Percentiles rank a stretch among this genome's conserved stretches.
Conservation (phyloP, 2,797 vertebrate species). For the Coreius guichenoti region DNA sequence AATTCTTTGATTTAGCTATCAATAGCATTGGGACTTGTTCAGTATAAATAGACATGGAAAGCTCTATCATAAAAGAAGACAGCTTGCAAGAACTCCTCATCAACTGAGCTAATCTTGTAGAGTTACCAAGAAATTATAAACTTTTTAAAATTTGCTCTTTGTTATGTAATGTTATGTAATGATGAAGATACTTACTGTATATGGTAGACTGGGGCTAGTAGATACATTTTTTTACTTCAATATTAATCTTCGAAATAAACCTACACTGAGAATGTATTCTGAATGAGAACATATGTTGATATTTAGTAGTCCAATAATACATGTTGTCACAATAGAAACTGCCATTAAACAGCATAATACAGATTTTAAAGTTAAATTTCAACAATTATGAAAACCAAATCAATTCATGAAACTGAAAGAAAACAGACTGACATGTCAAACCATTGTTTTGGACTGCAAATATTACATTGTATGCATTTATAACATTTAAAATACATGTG, state of each 20-base stretch:
- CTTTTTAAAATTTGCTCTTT: background rate
- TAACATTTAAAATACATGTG: too few species aligned
- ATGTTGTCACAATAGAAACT: background rate
- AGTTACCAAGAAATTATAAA: background rate
- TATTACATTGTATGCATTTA: too few species aligned
- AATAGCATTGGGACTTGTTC: constrained; percentile 33
- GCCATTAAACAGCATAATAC: background rate
- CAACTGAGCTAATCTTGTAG: background rate
- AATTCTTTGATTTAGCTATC: constrained; percentile 51
- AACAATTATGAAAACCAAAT: background rate
- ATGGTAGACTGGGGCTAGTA: background rate
- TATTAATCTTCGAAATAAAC: too few species aligned
- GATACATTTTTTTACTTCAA: background rate
- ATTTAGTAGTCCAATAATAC: background rate
- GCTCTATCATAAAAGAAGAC: background rate
- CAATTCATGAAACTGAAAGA: too few species aligned
- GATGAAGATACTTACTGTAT: background rate
- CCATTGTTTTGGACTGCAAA: too few species aligned
- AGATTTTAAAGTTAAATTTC: background rate
- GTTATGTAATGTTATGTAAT: background rate
- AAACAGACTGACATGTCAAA: too few species aligned
- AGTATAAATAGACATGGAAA: constrained; percentile 39
- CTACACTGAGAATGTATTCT: too few species aligned
- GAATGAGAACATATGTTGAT: too few species aligned
- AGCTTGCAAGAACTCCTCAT: background rate